Percentiles rank a stretch among this genome's conserved stretches.
These are phyloP conservation scores for Phyllotreta cruciferae DNA, from an alignment of 2,888 invertebrate genomes.

Conservation along the genomic window DNA sequence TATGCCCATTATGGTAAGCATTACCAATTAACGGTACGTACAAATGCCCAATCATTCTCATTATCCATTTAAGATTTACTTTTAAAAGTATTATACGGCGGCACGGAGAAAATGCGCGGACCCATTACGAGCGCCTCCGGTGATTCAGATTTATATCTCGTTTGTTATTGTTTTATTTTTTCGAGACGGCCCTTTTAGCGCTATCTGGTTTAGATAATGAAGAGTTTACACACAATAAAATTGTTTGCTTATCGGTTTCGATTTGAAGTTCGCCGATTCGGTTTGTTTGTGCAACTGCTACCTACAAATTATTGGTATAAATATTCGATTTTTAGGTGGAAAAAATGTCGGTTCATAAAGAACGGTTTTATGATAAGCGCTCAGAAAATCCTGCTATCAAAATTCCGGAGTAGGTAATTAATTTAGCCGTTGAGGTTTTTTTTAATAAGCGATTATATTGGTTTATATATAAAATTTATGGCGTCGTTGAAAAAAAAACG, in stretches of 20 bases:
- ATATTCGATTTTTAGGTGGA: too few species aligned
- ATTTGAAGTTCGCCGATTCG: neutral
- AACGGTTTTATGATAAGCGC: too few species aligned
- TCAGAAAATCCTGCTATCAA: too few species aligned
- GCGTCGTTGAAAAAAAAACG: too few species aligned
- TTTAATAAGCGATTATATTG: too few species aligned
- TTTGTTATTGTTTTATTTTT: constrained; percentile 9
- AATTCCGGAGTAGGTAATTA: too few species aligned
- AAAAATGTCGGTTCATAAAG: too few species aligned
- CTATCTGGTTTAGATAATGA: constrained; percentile 7
- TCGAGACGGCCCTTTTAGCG: neutral
- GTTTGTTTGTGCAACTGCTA: too few species aligned
- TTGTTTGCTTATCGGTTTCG: constrained; percentile 1
- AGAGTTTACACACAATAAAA: constrained; percentile 8
- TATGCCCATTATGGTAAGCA: constrained; percentile 48
- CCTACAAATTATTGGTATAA: too few species aligned
- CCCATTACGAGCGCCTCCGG: constrained; percentile 21
- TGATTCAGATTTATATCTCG: constrained; percentile 22
- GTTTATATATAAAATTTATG: too few species aligned
- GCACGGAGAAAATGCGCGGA: constrained; percentile 15
- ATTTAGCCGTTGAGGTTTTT: too few species aligned
- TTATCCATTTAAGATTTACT: constrained; percentile 43
- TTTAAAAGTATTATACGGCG: constrained; percentile 22
- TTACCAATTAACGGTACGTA: constrained; percentile 49
- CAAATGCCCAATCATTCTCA: constrained; percentile 47